These are phyloP conservation scores for Steromphala cineraria DNA, from an alignment of 2,888 invertebrate species.

Conservation along the genomic window DNA sequence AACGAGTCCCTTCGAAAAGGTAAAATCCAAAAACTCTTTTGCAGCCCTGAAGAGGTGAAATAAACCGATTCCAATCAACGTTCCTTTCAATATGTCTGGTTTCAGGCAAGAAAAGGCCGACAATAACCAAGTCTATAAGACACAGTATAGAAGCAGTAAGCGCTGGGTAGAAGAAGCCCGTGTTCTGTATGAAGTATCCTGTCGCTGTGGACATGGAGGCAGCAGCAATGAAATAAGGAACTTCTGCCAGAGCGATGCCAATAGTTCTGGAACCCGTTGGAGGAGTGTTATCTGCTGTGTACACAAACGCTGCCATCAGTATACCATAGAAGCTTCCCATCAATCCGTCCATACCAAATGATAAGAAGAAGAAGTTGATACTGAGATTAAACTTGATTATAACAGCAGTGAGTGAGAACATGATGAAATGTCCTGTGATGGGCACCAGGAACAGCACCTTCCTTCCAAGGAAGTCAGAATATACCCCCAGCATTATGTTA, in stretches of 20 bases:
- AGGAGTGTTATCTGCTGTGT: conserved; percentile 22
- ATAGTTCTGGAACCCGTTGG: conserved; percentile 17
- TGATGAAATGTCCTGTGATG: not conserved
- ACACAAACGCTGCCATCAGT: not conserved
- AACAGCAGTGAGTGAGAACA: not conserved
- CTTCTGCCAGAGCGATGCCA: conserved; percentile 32
- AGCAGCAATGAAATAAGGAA: conserved; percentile 24
- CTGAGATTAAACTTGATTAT: conserved; percentile 16
- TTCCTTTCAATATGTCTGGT: not conserved
- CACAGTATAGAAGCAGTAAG: not conserved
- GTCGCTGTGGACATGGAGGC: conserved; percentile 29
- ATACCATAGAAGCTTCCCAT: conserved; percentile 10
- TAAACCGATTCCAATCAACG: too few relatives aligned
- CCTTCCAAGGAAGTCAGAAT: not conserved
- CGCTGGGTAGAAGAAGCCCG: not conserved
- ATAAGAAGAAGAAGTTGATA: conserved; percentile 15
- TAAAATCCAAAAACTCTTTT: not conserved
- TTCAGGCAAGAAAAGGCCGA: not conserved
- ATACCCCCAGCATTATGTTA: not conserved
- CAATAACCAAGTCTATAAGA: not conserved
- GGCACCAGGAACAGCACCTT: not conserved
- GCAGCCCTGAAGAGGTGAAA: not conserved
- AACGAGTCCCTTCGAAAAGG: not conserved
- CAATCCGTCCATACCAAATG: conserved; percentile 16
- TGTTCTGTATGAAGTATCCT: conserved; percentile 34